These are phyloP conservation scores for Stichopus horrens DNA, from an alignment of 53 echinoderm and acorn worm species.

Conservation along the genomic window DNA sequence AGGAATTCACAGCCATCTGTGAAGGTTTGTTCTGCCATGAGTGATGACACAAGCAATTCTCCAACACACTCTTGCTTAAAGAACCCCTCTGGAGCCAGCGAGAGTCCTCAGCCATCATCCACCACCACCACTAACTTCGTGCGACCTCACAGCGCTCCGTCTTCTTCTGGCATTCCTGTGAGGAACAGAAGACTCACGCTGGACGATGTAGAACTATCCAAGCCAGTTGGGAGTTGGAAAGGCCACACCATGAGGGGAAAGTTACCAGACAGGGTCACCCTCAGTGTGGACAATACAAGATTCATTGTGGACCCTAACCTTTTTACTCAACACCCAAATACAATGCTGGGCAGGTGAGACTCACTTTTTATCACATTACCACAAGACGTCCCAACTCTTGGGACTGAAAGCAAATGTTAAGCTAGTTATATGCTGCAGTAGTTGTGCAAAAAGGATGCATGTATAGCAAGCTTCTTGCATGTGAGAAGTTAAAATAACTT, in stretches of 20 bases:
- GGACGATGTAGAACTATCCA: constrained; percentile 33
- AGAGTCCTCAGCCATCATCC: background rate
- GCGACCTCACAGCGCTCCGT: constrained; percentile 4
- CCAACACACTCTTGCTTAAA: constrained; percentile 94
- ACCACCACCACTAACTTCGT: background rate
- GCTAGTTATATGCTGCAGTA: background rate
- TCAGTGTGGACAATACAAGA: constrained; percentile 91
- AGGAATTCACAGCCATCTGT: constrained; percentile 42
- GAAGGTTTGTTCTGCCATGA: constrained; percentile 50
- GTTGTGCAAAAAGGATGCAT: no score
- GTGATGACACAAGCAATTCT: constrained; percentile 61
- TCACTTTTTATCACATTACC: background rate
- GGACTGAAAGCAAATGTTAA: background rate
- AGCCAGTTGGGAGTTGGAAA: background rate
- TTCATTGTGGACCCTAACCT: constrained; percentile 86
- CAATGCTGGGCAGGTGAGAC: constrained; percentile 94
- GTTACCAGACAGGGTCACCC: constrained; percentile 86
- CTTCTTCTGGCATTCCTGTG: constrained; percentile 43
- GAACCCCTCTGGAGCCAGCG: constrained; percentile 39
- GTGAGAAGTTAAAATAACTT: background rate
- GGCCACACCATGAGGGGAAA: constrained; percentile 41
- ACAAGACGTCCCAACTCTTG: background rate
- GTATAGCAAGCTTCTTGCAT: background rate
- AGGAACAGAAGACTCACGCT: constrained; percentile 37
- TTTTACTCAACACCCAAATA: constrained; percentile 96